Percentiles rank a stretch among this genome's conserved stretches.
Conservation (phyloP, 2,797 vertebrate species). For the Steatocranus sp. region DNA sequence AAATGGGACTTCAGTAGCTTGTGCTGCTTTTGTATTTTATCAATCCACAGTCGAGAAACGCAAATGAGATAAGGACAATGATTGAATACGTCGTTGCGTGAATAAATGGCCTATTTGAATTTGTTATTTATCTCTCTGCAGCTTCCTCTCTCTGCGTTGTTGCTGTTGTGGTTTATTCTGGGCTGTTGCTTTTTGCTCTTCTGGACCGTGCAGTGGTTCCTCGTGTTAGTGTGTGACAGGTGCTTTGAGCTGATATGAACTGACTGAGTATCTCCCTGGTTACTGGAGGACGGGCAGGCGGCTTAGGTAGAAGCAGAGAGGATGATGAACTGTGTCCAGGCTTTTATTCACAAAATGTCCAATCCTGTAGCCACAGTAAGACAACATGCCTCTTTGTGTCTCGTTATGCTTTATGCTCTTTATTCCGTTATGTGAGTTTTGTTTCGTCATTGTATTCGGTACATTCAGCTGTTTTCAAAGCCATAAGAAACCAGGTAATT, state of each 20-base stretch:
- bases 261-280: constrained; percentile 46
- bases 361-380: neutral
- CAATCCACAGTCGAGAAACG: neutral
- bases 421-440: neutral
- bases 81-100: neutral
- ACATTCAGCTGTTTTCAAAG: neutral
- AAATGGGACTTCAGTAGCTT: neutral
- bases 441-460: neutral
- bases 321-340: constrained; percentile 15
- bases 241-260: constrained; percentile 58
- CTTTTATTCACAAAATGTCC: neutral
- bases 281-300: constrained; percentile 27
- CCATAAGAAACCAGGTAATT: constrained; percentile 29
- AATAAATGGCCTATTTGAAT: neutral
- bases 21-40: neutral
- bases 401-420: neutral
- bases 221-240: constrained; percentile 41
- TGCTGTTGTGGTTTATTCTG: constrained; percentile 21
- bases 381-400: neutral
- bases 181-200: constrained; percentile 19
- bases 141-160: neutral
- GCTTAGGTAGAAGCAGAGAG: constrained; percentile 10
- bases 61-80: neutral
- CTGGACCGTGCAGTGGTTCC: constrained; percentile 17
- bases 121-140: neutral